Evolutionary conservation across 2,113 vertebrate genomes (phyloP).

Genomic region (Pygathrix nemaeus): DNA sequence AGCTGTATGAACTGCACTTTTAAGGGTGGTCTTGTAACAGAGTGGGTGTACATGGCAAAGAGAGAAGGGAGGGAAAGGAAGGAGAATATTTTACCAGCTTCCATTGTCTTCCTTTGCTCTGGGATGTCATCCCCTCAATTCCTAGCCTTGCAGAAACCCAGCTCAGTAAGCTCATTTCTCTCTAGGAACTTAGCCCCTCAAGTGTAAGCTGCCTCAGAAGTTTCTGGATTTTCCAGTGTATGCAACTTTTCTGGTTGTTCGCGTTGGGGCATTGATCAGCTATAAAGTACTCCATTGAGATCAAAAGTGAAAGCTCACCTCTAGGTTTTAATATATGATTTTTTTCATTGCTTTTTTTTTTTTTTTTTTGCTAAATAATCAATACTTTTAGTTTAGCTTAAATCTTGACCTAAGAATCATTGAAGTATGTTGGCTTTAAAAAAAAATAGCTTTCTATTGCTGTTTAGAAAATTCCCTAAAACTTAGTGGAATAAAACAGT

Average conservation of each 20-base stretch:
- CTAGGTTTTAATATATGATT: not conserved
- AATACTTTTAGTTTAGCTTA: not conserved
- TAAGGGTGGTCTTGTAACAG: not conserved
- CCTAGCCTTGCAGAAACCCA: not conserved
- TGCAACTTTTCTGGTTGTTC: not conserved
- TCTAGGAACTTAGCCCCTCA: not conserved
- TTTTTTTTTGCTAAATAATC: not conserved
- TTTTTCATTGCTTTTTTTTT: not conserved
- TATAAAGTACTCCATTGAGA: not conserved
- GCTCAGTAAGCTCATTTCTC: not conserved
- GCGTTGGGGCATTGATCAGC: not conserved
- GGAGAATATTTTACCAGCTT: not conserved
- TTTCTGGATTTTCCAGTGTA: not conserved
- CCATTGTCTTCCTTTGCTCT: not conserved
- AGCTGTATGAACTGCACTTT: not conserved
- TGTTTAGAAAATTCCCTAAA: not conserved
- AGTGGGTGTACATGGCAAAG: rapidly evolving
- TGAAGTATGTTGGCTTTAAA: not conserved
- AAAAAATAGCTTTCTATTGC: not conserved
- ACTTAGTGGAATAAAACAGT: not conserved
- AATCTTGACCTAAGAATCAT: not conserved
- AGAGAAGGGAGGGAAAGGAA: no score
- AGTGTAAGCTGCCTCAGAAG: not conserved
- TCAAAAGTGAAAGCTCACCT: not conserved
- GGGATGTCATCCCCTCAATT: not conserved